These are phyloP conservation scores for Xenopus petersii DNA, from an alignment of 2,797 vertebrate species.

Conservation along the genomic window DNA sequence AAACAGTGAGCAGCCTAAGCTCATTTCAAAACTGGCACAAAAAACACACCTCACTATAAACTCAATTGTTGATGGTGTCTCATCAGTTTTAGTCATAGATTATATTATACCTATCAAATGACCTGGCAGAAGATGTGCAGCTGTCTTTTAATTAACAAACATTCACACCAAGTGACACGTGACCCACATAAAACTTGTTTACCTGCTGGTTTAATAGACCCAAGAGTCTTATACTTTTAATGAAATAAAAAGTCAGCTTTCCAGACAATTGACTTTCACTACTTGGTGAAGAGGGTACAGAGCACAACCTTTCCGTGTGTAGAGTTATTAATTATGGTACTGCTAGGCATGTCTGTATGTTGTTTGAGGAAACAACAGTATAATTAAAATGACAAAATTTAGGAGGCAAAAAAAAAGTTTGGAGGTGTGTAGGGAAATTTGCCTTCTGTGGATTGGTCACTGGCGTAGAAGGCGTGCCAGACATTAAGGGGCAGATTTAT, in stretches of 20 bases:
- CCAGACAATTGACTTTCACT: no score
- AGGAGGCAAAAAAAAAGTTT: no score
- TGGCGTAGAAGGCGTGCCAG: no score
- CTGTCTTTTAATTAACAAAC: background rate
- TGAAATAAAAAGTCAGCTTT: background rate
- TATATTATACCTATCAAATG: constrained; percentile 1
- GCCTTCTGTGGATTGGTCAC: no score
- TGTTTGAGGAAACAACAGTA: no score
- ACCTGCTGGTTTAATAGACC: background rate
- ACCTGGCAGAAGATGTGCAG: background rate
- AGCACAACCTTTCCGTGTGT: no score
- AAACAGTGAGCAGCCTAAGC: background rate
- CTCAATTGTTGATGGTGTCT: background rate
- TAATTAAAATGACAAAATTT: no score
- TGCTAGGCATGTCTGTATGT: no score
- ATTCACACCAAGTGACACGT: background rate
- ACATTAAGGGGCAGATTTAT: no score
- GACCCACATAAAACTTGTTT: background rate
- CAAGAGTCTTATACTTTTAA: background rate
- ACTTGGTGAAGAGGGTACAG: no score
- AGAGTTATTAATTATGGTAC: no score
- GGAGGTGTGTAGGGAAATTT: no score
- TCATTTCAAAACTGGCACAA: background rate
- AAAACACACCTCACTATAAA: background rate
- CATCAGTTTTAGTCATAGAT: background rate